Conservation (phyloP, 2,797 vertebrate species). For the Mastacembelus armatus region DNA sequence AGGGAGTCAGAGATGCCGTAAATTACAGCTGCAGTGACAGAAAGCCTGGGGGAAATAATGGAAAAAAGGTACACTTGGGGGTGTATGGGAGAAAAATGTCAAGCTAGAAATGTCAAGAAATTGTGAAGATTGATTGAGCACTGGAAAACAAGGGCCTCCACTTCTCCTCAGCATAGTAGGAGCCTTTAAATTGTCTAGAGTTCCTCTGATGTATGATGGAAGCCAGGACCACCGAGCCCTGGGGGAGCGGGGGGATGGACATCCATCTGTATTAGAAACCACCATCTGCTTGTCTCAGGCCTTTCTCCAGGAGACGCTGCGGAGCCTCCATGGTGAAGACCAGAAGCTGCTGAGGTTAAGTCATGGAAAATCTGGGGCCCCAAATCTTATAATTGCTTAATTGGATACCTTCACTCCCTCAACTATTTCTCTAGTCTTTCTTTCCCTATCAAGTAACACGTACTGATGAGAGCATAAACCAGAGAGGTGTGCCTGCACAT, state of each 20-base stretch:
- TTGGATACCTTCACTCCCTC: constrained; percentile 67
- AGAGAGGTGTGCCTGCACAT: constrained; percentile 58
- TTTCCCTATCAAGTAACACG: constrained; percentile 53
- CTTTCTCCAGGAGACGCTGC: constrained; percentile 76
- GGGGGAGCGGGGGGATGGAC: constrained; percentile 40
- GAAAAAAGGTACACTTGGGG: background rate
- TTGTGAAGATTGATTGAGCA: constrained; percentile 44
- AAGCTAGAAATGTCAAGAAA: constrained; percentile 13
- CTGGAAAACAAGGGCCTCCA: background rate
- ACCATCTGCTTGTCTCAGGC: constrained; percentile 60
- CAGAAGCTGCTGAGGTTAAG: constrained; percentile 68
- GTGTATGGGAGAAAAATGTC: constrained; percentile 29
- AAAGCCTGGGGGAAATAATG: background rate
- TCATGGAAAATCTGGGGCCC: constrained; percentile 80
- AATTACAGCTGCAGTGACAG: constrained; percentile 3
- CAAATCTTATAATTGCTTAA: constrained; percentile 79
- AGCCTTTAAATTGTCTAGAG: constrained; percentile 69
- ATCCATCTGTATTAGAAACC: constrained; percentile 72
- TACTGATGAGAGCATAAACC: constrained; percentile 65
- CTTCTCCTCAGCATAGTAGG: constrained; percentile 30
- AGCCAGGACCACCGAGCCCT: constrained; percentile 43
- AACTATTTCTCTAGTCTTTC: constrained; percentile 56
- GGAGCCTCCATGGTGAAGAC: constrained; percentile 74
- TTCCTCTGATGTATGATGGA: constrained; percentile 62
- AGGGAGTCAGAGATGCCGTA: background rate